Conservation (phyloP, 2,113 vertebrate genomes). For the Dasypus novemcinctus region DNA sequence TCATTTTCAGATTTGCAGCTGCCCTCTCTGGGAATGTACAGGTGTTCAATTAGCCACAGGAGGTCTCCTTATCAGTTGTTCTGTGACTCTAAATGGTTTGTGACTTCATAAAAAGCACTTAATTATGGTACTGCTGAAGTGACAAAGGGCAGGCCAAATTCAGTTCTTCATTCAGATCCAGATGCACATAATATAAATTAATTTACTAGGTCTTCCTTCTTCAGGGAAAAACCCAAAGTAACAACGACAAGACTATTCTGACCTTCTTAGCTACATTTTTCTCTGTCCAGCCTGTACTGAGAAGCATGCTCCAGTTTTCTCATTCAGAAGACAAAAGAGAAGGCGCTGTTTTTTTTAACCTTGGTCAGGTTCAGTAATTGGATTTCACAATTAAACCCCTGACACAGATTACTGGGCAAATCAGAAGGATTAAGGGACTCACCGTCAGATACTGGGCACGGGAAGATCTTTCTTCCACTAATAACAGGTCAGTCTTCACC, state of each 20-base stretch:
- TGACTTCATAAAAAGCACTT: background rate
- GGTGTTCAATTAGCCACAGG: background rate
- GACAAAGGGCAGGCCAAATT: background rate
- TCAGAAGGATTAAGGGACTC: background rate
- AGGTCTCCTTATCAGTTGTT: background rate
- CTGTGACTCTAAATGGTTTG: background rate
- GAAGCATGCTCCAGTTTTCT: background rate
- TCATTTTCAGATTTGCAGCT: background rate
- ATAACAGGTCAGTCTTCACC: accelerated
- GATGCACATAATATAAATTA: background rate
- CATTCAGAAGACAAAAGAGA: background rate
- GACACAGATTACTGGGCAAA: accelerated
- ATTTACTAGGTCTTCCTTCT: background rate
- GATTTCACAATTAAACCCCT: background rate
- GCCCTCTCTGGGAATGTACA: background rate
- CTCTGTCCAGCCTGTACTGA: background rate
- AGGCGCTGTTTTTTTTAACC: background rate
- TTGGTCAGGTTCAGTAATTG: background rate
- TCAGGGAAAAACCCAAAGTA: background rate
- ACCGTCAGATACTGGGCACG: background rate
- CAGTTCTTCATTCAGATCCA: background rate
- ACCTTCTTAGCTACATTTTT: background rate
- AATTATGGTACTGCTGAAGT: background rate
- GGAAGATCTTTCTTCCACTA: background rate
- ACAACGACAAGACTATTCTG: background rate